phyloP scores from a whole-genome alignment of 1,140 invertebrate species.

The Heliconius nattereri region DNA sequence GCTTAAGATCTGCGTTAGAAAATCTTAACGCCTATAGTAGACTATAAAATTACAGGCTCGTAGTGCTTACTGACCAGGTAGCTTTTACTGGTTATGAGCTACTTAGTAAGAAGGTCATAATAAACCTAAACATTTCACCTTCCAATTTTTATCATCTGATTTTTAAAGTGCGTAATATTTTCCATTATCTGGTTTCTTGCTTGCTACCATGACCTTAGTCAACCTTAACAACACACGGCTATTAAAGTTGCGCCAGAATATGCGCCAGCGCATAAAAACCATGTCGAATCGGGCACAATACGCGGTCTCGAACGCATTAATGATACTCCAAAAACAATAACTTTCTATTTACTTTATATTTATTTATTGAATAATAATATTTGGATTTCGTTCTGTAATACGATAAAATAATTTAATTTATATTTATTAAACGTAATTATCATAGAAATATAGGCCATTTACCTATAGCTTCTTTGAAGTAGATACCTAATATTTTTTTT shows the following conservation, averaged over 20 bases:
- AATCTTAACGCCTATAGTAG: constrained; percentile 13
- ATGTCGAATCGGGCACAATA: constrained; percentile 64
- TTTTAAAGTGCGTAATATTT: not conserved
- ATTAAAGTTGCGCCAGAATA: constrained; percentile 51
- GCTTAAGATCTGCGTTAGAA: not conserved
- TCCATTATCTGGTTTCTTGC: constrained; percentile 22
- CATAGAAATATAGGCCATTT: no score
- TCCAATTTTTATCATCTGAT: not conserved
- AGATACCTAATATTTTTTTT: not conserved
- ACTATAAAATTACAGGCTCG: constrained; percentile 8
- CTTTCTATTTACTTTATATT: constrained; percentile 31
- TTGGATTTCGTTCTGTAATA: not conserved
- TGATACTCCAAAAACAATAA: constrained; percentile 42
- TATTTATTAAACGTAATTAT: no score
- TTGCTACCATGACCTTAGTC: constrained; percentile 63
- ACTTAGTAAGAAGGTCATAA: not conserved
- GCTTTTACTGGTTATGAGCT: not conserved
- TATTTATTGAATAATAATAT: constrained; percentile 14
- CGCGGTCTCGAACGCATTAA: constrained; percentile 39
- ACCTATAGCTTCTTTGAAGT: not conserved
- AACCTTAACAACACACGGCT: constrained; percentile 44
- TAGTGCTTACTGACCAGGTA: constrained; percentile 22
- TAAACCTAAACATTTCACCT: not conserved
- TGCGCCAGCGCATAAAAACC: constrained; percentile 65
- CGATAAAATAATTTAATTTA: no score